These are phyloP conservation scores for Nomada fucata DNA, from an alignment of 2,888 invertebrate species.

Conservation along the genomic window DNA sequence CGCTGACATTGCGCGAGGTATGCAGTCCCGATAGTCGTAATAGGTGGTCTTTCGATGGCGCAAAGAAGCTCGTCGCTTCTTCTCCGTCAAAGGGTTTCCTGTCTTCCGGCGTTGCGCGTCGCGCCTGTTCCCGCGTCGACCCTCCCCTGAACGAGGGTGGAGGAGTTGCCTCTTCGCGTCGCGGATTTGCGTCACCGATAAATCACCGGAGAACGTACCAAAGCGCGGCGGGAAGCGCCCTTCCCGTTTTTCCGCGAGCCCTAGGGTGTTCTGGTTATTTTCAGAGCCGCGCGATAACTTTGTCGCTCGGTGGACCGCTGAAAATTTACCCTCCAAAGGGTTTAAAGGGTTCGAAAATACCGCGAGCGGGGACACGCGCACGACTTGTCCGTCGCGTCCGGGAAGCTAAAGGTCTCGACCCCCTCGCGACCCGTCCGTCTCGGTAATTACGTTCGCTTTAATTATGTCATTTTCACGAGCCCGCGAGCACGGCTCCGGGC, in stretches of 20 bases:
- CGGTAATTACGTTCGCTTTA: slow-evolving; percentile 72
- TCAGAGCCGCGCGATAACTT: slow-evolving; percentile 9
- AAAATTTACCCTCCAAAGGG: slow-evolving; percentile 33
- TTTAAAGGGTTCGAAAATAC: slow-evolving; percentile 27
- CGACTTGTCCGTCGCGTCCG: background rate
- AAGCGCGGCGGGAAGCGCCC: background rate
- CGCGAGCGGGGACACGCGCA: slow-evolving; percentile 17
- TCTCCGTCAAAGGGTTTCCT: slow-evolving; percentile 30
- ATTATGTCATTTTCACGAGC: slow-evolving; percentile 66
- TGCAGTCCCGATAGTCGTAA: slow-evolving; percentile 7
- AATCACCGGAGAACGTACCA: slow-evolving; percentile 55
- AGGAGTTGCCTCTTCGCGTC: slow-evolving; percentile 6
- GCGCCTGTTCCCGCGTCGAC: background rate
- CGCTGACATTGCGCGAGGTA: background rate
- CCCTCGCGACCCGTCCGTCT: slow-evolving; percentile 14
- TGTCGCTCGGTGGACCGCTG: slow-evolving; percentile 2
- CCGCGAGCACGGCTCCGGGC: slow-evolving; percentile 25
- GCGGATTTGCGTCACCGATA: slow-evolving; percentile 49
- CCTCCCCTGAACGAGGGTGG: background rate
- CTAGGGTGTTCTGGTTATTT: background rate
- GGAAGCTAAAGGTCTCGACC: background rate
- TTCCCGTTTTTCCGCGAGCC: background rate
- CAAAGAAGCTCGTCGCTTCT: background rate
- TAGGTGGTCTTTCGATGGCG: slow-evolving; percentile 6
- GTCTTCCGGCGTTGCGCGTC: background rate